Evolutionary conservation across 2,113 vertebrate genomes (phyloP).

Genomic region (Aegotheles bennettii): DNA sequence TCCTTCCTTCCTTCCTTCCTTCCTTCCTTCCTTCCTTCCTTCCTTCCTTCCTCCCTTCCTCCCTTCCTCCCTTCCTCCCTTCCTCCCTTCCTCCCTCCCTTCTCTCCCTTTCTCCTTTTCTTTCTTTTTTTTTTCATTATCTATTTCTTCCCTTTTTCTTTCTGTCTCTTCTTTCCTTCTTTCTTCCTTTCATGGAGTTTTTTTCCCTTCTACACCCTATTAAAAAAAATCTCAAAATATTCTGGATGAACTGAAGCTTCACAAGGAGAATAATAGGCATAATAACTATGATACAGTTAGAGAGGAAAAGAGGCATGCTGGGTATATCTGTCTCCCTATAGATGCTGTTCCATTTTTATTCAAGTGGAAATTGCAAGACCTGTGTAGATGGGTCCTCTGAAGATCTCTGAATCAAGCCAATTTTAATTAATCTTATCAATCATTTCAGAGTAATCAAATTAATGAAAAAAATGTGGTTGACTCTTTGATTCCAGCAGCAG

Average conservation of each 20-base stretch:
- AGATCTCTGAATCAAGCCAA: slow-evolving; percentile 68
- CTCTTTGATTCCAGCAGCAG: slow-evolving; percentile 64
- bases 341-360: slow-evolving; percentile 62
- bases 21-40: too few relatives aligned
- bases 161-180: not conserved
- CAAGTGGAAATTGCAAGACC: slow-evolving; percentile 60
- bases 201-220: not conserved
- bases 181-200: not conserved
- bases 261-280: slow-evolving; percentile 52
- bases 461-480: slow-evolving; percentile 68
- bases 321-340: slow-evolving; percentile 61
- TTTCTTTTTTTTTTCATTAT: too few relatives aligned
- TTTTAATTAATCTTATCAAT: slow-evolving; percentile 76
- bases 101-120: too few relatives aligned
- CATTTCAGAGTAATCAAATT: slow-evolving; percentile 73
- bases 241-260: slow-evolving; percentile 23
- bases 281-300: slow-evolving; percentile 44
- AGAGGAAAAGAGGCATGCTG: slow-evolving; percentile 44
- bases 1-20: too few relatives aligned
- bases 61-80: too few relatives aligned
- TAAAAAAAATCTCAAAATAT: not conserved
- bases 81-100: too few relatives aligned
- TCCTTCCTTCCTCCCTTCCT: not conserved
- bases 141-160: too few relatives aligned
- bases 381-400: slow-evolving; percentile 55